phyloP scores from a whole-genome alignment of 2,888 invertebrate genomes.

The Mongoloraphidia duomilia region DNA sequence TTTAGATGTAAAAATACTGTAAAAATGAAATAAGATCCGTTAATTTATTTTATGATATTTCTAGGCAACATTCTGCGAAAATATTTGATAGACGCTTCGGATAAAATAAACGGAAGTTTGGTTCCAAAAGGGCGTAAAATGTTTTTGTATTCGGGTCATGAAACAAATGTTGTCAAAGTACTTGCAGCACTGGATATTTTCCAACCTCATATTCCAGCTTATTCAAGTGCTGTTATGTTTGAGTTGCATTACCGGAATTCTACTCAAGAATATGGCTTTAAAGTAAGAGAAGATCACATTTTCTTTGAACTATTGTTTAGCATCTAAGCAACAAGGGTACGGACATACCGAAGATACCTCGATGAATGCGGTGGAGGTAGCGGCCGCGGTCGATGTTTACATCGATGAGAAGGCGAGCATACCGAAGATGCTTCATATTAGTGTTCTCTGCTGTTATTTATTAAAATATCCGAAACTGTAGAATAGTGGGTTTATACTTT shows the following conservation, averaged over 20 bases:
- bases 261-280: slow-evolving; percentile 20
- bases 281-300: slow-evolving; percentile 16
- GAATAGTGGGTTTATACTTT: too few relatives aligned
- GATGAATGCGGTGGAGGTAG: too few relatives aligned
- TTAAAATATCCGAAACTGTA: too few relatives aligned
- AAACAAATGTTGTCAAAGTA: slow-evolving; percentile 38
- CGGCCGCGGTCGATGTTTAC: too few relatives aligned
- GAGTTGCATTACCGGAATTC: slow-evolving; percentile 21
- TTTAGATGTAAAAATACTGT: too few relatives aligned
- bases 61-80: slow-evolving; percentile 23
- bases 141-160: slow-evolving; percentile 38
- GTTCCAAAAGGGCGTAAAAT: slow-evolving; percentile 23
- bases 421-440: too few relatives aligned
- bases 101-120: slow-evolving; percentile 17
- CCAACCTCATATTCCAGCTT: slow-evolving; percentile 28
- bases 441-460: too few relatives aligned
- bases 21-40: too few relatives aligned
- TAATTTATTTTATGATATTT: not conserved
- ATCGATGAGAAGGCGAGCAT: too few relatives aligned
- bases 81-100: slow-evolving; percentile 25
- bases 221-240: slow-evolving; percentile 24
- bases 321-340: too few relatives aligned
- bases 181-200: slow-evolving; percentile 33
- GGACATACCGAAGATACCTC: too few relatives aligned
- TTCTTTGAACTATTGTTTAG: too few relatives aligned